phyloP scores from a whole-genome alignment of 1,140 invertebrate species.

The Drosophila virilis region DNA sequence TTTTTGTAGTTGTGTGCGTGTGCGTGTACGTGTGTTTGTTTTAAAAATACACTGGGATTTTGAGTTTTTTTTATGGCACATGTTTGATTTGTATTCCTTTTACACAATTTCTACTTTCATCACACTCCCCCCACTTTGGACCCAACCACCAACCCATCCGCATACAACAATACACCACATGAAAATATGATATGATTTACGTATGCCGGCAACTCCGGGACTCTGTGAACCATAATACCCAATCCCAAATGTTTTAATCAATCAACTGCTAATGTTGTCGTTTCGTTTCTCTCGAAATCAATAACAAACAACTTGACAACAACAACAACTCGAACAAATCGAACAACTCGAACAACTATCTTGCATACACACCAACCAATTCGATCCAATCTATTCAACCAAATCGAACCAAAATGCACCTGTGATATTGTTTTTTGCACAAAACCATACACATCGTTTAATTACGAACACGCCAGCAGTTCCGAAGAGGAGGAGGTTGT shows the following conservation, averaged over 20 bases:
- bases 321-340: slow-evolving; percentile 59
- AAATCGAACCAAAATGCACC: slow-evolving; percentile 50
- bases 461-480: slow-evolving; percentile 79
- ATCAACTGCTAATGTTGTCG: slow-evolving; percentile 77
- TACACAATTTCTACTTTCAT: slow-evolving; percentile 60
- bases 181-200: neutral
- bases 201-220: slow-evolving; percentile 11
- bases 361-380: slow-evolving; percentile 41
- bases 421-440: slow-evolving; percentile 65
- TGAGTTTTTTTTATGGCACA: slow-evolving; percentile 46
- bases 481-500: slow-evolving; percentile 88
- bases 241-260: slow-evolving; percentile 49
- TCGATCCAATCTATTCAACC: slow-evolving; percentile 2
- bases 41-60: slow-evolving; percentile 1
- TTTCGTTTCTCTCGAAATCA: slow-evolving; percentile 70
- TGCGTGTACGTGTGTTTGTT: slow-evolving; percentile 9
- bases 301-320: slow-evolving; percentile 40
- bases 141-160: slow-evolving; percentile 11
- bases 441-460: slow-evolving; percentile 60
- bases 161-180: slow-evolving; percentile 1
- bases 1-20: slow-evolving; percentile 13
- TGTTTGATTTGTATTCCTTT: slow-evolving; percentile 76
- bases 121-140: slow-evolving; percentile 17
- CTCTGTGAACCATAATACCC: slow-evolving; percentile 1
- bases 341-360: slow-evolving; percentile 56